Evolutionary conservation across 2,113 vertebrate genomes (phyloP).

Genomic region (Chaenocephalus aceratus): DNA sequence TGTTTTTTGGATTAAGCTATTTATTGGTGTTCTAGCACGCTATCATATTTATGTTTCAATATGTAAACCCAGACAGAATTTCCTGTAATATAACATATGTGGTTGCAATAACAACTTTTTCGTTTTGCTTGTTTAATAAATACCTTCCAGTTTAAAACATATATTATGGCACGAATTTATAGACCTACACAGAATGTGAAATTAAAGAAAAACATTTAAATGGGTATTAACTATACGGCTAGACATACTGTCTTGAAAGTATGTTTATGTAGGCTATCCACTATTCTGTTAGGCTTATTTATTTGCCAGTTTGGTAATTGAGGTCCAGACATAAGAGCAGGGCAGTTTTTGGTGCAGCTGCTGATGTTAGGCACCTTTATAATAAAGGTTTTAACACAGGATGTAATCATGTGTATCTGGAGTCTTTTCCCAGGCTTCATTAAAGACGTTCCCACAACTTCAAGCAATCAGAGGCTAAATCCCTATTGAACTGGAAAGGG

Average conservation of each 20-base stretch:
- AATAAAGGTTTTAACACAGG: constrained; percentile 16
- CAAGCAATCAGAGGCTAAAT: constrained; percentile 40
- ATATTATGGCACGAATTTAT: neutral
- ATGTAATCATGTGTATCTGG: constrained; percentile 49
- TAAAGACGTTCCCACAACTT: constrained; percentile 47
- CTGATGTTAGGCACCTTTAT: neutral
- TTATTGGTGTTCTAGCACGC: neutral
- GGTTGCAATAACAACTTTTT: no score
- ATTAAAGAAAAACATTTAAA: neutral
- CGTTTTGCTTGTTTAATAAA: no score
- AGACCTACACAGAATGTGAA: neutral
- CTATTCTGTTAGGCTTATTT: neutral
- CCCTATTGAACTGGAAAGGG: constrained; percentile 55
- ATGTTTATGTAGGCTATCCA: neutral
- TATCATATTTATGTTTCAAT: neutral
- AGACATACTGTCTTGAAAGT: neutral
- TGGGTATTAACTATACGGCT: neutral
- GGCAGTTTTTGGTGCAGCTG: constrained; percentile 33
- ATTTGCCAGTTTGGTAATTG: neutral
- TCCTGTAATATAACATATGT: no score
- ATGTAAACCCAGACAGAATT: no score
- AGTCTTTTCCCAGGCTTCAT: constrained; percentile 62
- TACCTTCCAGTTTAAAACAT: neutral
- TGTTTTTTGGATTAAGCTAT: neutral
- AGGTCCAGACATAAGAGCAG: neutral